A percentile compares a stretch with the other conserved stretches of the same genome.
Conservation (phyloP, 2,113 vertebrate species). For the Trochalopteron elliotii region DNA sequence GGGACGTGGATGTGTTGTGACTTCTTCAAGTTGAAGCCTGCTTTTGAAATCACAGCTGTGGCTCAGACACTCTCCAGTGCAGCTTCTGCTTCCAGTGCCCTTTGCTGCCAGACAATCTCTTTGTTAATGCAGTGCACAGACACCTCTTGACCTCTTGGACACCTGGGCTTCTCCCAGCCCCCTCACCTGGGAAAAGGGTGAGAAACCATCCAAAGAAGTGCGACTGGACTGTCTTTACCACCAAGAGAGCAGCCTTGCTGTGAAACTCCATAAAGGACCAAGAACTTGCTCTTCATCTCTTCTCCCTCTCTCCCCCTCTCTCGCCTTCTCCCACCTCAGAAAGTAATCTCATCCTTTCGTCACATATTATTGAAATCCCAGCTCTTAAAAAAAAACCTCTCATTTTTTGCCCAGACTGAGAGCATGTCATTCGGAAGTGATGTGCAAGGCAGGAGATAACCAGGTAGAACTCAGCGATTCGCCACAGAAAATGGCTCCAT, state of each 20-base stretch:
- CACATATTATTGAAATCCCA: slow-evolving; percentile 86
- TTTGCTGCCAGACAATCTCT: not conserved
- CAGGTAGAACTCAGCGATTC: slow-evolving; percentile 86
- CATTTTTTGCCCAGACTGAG: slow-evolving; percentile 84
- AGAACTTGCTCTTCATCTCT: slow-evolving; percentile 73
- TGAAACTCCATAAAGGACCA: slow-evolving; percentile 49
- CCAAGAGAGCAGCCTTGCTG: slow-evolving; percentile 32
- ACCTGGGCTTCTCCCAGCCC: not conserved
- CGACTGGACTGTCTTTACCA: not conserved
- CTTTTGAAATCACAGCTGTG: not conserved
- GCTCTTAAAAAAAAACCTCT: slow-evolving; percentile 79
- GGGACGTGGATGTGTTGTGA: not conserved
- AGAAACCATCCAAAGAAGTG: not conserved
- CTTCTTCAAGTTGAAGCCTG: not conserved
- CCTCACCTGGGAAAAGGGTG: not conserved
- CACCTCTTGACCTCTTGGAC: not conserved
- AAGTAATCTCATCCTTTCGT: slow-evolving; percentile 85
- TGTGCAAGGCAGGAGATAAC: slow-evolving; percentile 86
- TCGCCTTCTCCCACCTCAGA: slow-evolving; percentile 76
- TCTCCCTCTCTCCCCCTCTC: slow-evolving; percentile 63
- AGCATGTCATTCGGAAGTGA: slow-evolving; percentile 87
- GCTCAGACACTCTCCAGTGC: not conserved
- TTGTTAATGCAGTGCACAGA: not conserved
- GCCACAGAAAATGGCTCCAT: slow-evolving; percentile 86
- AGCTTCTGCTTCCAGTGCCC: not conserved